Conservation (phyloP, 1,140 invertebrate genomes). For the Propsilocerus akamusi region DNA sequence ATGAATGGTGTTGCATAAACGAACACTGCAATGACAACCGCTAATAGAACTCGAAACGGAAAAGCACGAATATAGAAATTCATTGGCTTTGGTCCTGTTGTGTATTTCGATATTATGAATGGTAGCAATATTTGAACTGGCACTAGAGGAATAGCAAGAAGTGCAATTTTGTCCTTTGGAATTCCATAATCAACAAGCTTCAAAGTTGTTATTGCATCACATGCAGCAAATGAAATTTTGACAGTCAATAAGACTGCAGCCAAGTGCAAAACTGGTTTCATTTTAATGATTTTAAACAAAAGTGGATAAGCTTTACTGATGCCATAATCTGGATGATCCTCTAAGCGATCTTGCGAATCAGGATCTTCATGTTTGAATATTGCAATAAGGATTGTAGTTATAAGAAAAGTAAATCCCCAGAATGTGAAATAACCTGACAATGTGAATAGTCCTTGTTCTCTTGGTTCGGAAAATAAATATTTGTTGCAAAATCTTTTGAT, state of each 20-base stretch:
- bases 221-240: constrained; percentile 79
- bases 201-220: constrained; percentile 75
- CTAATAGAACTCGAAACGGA: constrained; percentile 54
- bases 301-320: constrained; percentile 62
- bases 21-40: neutral
- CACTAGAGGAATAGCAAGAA: constrained; percentile 73
- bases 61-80: constrained; percentile 70
- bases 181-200: constrained; percentile 87
- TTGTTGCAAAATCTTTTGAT: constrained; percentile 91
- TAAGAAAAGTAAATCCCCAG: constrained; percentile 84
- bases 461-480: constrained; percentile 62
- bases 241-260: constrained; percentile 68
- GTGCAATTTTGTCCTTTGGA: constrained; percentile 76
- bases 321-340: constrained; percentile 11
- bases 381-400: constrained; percentile 78
- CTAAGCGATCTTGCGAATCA: constrained; percentile 7
- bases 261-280: constrained; percentile 55
- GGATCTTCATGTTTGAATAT: constrained; percentile 73
- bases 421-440: constrained; percentile 82
- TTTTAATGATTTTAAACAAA: constrained; percentile 58
- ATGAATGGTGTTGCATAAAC: neutral
- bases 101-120: constrained; percentile 50
- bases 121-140: constrained; percentile 86
- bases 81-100: constrained; percentile 63
- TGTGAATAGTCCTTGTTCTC: constrained; percentile 56